These are phyloP conservation scores for Leucania comma DNA, from an alignment of 2,888 invertebrate species.

Conservation along the genomic window DNA sequence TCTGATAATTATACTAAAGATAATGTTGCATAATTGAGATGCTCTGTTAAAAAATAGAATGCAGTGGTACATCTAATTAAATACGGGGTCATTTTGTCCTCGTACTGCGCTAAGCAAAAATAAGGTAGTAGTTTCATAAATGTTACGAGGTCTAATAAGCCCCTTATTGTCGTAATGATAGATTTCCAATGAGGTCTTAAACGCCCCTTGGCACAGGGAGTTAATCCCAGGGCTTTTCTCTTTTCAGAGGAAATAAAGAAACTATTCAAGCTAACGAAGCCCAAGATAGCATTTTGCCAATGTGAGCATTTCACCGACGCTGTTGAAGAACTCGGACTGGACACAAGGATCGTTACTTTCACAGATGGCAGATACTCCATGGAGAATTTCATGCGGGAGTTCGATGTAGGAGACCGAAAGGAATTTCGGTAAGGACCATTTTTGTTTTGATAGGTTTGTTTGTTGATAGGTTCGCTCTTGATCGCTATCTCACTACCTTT, in stretches of 20 bases:
- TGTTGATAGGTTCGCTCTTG: too few species aligned
- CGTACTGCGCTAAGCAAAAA: too few species aligned
- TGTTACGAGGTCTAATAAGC: too few species aligned
- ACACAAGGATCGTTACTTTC: constrained; percentile 74
- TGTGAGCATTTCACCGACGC: constrained; percentile 68
- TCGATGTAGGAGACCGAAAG: constrained; percentile 67
- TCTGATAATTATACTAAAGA: too few species aligned
- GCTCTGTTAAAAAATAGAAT: too few species aligned
- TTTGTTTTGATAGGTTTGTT: too few species aligned
- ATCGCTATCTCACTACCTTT: too few species aligned
- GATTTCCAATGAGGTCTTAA: too few species aligned
- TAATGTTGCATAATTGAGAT: too few species aligned
- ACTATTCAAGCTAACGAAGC: constrained; percentile 73
- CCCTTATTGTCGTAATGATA: not conserved
- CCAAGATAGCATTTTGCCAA: constrained; percentile 81
- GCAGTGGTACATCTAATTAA: too few species aligned
- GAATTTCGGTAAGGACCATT: constrained; percentile 50
- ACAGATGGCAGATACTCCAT: constrained; percentile 74
- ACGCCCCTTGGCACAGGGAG: not conserved
- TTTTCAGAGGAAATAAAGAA: constrained; percentile 79
- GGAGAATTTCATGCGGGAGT: constrained; percentile 69
- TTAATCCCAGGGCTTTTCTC: not conserved
- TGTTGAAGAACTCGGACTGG: constrained; percentile 68
- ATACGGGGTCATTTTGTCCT: too few species aligned
- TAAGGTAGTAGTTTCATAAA: too few species aligned